phyloP scores from a whole-genome alignment of 2,797 vertebrate species.

The Paedocypris micromegethes region DNA sequence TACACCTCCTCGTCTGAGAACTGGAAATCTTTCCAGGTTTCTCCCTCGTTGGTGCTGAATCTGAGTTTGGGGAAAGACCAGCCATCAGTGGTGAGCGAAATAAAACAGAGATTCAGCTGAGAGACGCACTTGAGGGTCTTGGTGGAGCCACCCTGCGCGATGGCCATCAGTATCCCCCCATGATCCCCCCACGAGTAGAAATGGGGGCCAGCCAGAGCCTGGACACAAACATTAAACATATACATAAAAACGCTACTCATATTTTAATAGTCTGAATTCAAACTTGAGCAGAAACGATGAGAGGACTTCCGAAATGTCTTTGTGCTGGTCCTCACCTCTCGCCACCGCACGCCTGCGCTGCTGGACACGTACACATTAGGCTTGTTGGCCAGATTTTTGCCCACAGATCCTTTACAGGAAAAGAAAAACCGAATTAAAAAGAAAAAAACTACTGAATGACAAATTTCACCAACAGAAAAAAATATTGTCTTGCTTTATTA shows the following conservation, averaged over 20 bases:
- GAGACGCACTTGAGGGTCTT: conserved; percentile 84
- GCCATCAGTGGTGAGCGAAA: background rate
- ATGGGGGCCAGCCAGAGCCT: conserved; percentile 91
- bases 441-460: no score
- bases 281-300: no score
- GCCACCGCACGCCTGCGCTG: conserved; percentile 89
- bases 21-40: conserved; percentile 86
- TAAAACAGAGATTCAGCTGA: background rate
- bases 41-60: conserved; percentile 96
- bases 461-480: no score
- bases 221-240: conserved; percentile 8
- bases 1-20: conserved; percentile 84
- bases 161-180: conserved; percentile 90
- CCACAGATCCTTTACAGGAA: conserved; percentile 77
- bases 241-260: background rate
- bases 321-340: conserved; percentile 76
- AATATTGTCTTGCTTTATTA: no score
- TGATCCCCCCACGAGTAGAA: conserved; percentile 98
- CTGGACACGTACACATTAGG: conserved; percentile 93
- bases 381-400: conserved; percentile 88
- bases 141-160: conserved; percentile 81
- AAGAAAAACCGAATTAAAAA: background rate
- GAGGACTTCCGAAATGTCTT: no score
- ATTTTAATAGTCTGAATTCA: no score
- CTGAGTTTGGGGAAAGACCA: conserved; percentile 56